These are phyloP conservation scores for Gonocerus acuteangulatus DNA, from an alignment of 2,888 invertebrate species.

Conservation along the genomic window DNA sequence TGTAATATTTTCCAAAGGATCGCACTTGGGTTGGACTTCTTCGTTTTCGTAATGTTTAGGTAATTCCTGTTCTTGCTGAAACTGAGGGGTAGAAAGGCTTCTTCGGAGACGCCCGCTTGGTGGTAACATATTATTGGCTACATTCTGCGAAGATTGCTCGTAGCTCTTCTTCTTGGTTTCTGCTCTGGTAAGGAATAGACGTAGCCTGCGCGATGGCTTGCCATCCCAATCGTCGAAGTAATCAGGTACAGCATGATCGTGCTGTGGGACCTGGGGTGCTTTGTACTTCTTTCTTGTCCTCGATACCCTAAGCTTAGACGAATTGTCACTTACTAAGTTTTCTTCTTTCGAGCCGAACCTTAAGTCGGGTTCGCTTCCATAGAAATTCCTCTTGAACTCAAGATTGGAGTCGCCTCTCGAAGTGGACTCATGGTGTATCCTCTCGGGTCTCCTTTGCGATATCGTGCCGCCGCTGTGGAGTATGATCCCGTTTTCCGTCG, in stretches of 20 bases:
- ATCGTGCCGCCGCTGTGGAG: constrained; percentile 76
- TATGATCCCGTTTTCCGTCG: constrained; percentile 75
- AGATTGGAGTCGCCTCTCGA: constrained; percentile 9
- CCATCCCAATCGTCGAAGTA: constrained; percentile 48
- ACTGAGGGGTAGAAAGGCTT: constrained; percentile 48
- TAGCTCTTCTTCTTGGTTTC: constrained; percentile 50
- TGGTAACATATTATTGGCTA: constrained; percentile 19
- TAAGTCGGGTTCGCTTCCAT: constrained; percentile 69
- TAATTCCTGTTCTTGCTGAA: constrained; percentile 42
- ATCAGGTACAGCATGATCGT: constrained; percentile 54
- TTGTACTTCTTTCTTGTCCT: constrained; percentile 66
- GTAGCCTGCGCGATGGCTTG: constrained; percentile 48
- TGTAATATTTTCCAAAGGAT: background rate
- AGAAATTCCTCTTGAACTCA: constrained; percentile 47
- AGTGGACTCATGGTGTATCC: background rate
- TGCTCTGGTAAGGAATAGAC: constrained; percentile 66
- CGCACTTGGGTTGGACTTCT: background rate
- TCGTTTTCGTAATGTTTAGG: background rate
- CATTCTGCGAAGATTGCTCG: constrained; percentile 26
- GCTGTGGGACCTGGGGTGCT: constrained; percentile 59
- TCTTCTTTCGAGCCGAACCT: constrained; percentile 43
- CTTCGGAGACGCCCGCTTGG: constrained; percentile 42
- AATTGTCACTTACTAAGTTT: constrained; percentile 42
- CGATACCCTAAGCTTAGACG: constrained; percentile 46
- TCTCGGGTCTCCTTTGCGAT: constrained; percentile 44